Percentiles rank a stretch among this genome's conserved stretches.
These are phyloP conservation scores for Sarcophilus harrisii DNA, from an alignment of 2,797 vertebrate species.

Conservation along the genomic window DNA sequence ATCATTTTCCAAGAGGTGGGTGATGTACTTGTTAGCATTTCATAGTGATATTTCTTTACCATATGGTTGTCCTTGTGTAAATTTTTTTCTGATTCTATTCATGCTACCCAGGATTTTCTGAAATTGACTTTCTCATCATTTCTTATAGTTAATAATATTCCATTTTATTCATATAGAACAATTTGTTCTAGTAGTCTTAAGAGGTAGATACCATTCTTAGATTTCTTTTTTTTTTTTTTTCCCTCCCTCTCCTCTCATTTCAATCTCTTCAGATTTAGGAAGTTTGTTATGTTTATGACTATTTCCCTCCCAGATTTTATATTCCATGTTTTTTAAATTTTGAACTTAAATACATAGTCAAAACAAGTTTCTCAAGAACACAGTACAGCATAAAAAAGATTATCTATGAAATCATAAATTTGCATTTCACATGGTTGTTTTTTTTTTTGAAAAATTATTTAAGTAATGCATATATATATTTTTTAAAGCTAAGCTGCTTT, in stretches of 20 bases:
- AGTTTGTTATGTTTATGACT: background rate
- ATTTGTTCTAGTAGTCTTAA: background rate
- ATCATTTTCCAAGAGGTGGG: background rate
- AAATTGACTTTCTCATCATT: background rate
- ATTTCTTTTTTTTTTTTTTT: background rate
- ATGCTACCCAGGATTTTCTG: background rate
- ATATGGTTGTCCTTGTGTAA: background rate
- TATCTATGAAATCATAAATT: background rate
- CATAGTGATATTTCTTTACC: background rate
- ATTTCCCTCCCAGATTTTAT: background rate
- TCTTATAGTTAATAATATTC: background rate
- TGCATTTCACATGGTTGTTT: no score
- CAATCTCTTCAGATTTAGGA: background rate
- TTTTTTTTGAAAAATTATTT: no score
- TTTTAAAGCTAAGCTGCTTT: no score
- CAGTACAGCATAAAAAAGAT: background rate
- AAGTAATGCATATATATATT: no score
- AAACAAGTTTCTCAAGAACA: background rate
- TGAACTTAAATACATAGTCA: background rate
- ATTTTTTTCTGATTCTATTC: background rate
- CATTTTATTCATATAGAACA: background rate
- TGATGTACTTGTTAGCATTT: background rate
- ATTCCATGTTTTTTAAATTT: background rate
- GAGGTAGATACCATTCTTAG: background rate
- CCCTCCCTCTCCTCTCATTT: background rate